A percentile compares a stretch with the other conserved stretches of the same genome.
phyloP scores from a whole-genome alignment of 2,797 vertebrate species.

The Taeniopygia guttata region DNA sequence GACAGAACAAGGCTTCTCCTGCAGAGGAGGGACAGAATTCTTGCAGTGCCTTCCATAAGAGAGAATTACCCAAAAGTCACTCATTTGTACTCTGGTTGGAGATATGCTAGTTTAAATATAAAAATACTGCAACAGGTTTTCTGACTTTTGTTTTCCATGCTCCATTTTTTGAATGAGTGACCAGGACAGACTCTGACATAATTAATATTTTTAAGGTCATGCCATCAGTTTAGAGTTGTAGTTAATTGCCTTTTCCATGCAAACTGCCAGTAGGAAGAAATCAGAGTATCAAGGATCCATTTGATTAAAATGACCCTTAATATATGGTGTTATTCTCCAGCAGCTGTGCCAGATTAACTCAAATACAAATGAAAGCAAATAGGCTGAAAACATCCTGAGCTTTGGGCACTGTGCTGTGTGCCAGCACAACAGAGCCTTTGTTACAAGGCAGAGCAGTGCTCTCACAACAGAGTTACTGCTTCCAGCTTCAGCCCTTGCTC shows the following conservation, averaged over 20 bases:
- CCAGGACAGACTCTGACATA: not conserved
- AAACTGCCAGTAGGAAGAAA: not conserved
- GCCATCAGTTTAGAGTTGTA: not conserved
- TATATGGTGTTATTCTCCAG: not conserved
- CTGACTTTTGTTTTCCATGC: not conserved
- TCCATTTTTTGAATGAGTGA: not conserved
- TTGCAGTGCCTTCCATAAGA: not conserved
- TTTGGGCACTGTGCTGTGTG: not conserved
- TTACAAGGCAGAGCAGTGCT: not conserved
- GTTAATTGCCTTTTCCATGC: not conserved
- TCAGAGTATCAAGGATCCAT: not conserved
- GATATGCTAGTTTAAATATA: not conserved
- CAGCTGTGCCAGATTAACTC: not conserved
- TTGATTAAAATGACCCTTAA: not conserved
- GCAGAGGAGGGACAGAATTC: not conserved
- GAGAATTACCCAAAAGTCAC: not conserved
- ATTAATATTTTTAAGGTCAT: constrained; percentile 17
- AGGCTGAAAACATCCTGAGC: constrained; percentile 49
- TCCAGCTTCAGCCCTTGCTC: not conserved
- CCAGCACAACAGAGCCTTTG: constrained; percentile 51
- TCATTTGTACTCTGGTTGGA: not conserved
- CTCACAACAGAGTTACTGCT: not conserved
- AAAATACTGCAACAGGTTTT: not conserved
- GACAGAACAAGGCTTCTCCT: not conserved
- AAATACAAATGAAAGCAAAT: constrained; percentile 32